These are phyloP conservation scores for Nymphalis io DNA, from an alignment of 1,140 invertebrate species.

Conservation along the genomic window DNA sequence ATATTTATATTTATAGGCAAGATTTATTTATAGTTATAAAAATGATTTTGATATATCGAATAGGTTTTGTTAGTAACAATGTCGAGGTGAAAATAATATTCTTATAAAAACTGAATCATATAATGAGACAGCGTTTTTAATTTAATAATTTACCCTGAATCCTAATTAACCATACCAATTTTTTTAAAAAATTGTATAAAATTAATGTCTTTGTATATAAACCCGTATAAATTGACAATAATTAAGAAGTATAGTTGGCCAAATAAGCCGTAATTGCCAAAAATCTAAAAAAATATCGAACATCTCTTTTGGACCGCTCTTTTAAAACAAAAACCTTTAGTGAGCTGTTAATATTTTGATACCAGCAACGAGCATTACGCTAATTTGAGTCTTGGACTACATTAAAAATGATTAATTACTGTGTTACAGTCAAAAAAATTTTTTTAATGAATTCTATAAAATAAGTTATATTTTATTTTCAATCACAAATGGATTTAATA, in stretches of 20 bases:
- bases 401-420: too few species aligned
- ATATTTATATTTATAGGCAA: neutral
- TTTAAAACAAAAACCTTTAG: conserved; percentile 14
- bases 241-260: conserved; percentile 23
- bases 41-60: neutral
- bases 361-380: neutral
- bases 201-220: conserved; percentile 31
- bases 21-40: conserved; percentile 1
- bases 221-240: conserved; percentile 23
- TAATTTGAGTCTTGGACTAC: neutral
- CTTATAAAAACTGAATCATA: conserved; percentile 5
- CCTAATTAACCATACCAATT: neutral
- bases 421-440: too few species aligned
- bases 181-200: conserved; percentile 21
- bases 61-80: neutral
- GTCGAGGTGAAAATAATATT: neutral
- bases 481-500: too few species aligned
- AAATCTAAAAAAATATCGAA: conserved; percentile 31
- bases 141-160: conserved; percentile 23
- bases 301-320: conserved; percentile 26
- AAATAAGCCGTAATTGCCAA: conserved; percentile 25
- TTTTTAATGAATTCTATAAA: too few species aligned
- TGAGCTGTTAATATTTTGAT: neutral
- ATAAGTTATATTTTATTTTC: too few species aligned
- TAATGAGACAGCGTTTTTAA: neutral